These are phyloP conservation scores for Astatoreochromis straeleni DNA, from an alignment of 2,113 vertebrate species.

Conservation along the genomic window DNA sequence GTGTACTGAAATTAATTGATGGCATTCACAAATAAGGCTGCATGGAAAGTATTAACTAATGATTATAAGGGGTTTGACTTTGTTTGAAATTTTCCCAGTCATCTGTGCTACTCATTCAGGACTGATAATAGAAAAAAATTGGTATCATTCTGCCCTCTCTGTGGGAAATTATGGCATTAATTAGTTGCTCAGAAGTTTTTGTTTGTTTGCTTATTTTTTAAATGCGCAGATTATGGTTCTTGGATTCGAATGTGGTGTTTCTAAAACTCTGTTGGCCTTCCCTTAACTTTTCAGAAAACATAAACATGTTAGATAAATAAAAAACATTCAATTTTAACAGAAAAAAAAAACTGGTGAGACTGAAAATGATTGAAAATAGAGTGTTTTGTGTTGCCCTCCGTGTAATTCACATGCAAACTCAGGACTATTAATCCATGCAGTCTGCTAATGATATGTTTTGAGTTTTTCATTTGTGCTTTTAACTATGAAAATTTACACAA, in stretches of 20 bases:
- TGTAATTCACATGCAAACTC: neutral
- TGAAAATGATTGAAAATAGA: neutral
- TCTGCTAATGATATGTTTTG: neutral
- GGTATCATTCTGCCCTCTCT: neutral
- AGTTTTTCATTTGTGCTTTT: slow-evolving; percentile 5
- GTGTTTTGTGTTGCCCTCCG: neutral
- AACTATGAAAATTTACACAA: neutral
- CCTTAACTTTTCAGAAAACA: neutral
- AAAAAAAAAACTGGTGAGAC: neutral
- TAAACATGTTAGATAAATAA: neutral
- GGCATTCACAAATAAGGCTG: neutral
- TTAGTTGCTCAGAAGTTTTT: neutral
- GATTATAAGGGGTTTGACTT: neutral
- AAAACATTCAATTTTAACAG: neutral
- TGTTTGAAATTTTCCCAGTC: neutral
- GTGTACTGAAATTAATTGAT: neutral
- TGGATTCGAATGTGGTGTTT: neutral
- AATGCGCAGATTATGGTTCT: neutral
- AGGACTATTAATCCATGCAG: neutral
- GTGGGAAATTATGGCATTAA: neutral
- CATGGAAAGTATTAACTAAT: neutral
- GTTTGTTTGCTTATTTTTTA: neutral
- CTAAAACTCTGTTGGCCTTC: neutral
- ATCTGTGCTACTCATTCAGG: neutral
- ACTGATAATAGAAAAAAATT: neutral